Base-by-base conservation (phyloP, 2,113 vertebrate species). In the Cyprinodon tularosa region DNA sequence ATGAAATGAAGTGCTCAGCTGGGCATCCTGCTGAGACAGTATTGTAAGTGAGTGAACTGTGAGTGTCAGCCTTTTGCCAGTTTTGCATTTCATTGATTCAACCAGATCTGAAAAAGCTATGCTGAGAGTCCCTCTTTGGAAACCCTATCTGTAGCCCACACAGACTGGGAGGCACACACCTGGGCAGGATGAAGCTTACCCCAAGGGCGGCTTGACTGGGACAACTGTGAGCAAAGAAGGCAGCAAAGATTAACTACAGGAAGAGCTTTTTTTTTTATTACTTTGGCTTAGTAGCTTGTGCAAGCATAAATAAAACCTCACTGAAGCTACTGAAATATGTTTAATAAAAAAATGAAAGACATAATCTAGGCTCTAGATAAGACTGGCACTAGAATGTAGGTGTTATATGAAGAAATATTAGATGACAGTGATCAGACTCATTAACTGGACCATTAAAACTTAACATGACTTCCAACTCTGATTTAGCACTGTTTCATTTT, bases 1-100 rank as follows among this genome's bases (percentile, higher is more conserved):
- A 61, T 81, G 71, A 73, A 77, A 70, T 60, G 37, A 20, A 13
- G 53, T 75, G 67, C 65, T 66, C 29, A 59, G 40, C 59, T 76
- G 29, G 64, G 77, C 29, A 70, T 78, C 60, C 65, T 29, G 20
- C 20, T 37, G 62, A 62, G 70, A 37, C 17, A 15, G 17, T 85
- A 77, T 87, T 82, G 70, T 79, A 72, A 67, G 66, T 13, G 68
- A 79, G 87, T 81, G 74, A 82, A 79, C 82, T 80, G 78, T 68
- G 78, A 74, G 74, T 85, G 69, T 91, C 81, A 77, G 67, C 72
- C 79, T 59, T 81, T 72, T 66, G 13, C 74, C 66, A 66, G 85
- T 73, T 74, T 83, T 78, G 76, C 60, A 2, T 86, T 83, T 87
- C 82, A 87, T 84, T 77, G 77, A 91, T 92, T 81, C 53, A 69